phyloP scores from a whole-genome alignment of 2,797 vertebrate genomes.

The Hybognathus amarus region DNA sequence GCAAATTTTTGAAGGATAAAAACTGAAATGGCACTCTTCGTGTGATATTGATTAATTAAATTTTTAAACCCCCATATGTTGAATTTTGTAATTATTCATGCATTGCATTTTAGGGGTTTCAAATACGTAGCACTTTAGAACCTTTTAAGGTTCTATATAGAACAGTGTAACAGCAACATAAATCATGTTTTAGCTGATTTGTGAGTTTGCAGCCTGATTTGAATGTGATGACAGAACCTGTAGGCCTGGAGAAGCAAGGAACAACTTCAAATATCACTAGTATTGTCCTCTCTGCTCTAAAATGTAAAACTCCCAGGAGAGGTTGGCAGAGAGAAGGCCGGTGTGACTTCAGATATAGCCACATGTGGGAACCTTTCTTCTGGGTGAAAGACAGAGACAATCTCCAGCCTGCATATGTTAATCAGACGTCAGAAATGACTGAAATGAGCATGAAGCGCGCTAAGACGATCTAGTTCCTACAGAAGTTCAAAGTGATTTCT shows the following conservation, averaged over 20 bases:
- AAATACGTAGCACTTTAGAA: too few species aligned
- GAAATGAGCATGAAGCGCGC: slow-evolving; percentile 33
- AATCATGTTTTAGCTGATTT: not conserved
- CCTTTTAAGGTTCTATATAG: too few species aligned
- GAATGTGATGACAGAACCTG: not conserved
- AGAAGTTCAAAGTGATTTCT: slow-evolving; percentile 50
- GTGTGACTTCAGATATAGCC: slow-evolving; percentile 70
- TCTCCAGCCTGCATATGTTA: slow-evolving; percentile 54
- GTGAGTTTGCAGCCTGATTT: not conserved
- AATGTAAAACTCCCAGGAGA: slow-evolving; percentile 61
- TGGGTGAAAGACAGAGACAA: slow-evolving; percentile 45
- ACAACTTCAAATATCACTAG: slow-evolving; percentile 69
- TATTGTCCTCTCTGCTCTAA: slow-evolving; percentile 34
- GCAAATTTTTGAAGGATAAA: too few species aligned
- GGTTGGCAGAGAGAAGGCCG: slow-evolving; percentile 51
- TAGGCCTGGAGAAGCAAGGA: slow-evolving; percentile 34
- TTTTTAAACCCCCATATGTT: too few species aligned
- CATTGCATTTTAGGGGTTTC: too few species aligned
- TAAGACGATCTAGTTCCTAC: not conserved
- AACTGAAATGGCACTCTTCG: too few species aligned
- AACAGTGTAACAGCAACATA: not conserved
- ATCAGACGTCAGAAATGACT: slow-evolving; percentile 40
- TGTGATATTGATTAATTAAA: too few species aligned
- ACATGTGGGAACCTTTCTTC: slow-evolving; percentile 72
- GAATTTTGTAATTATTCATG: too few species aligned